Base-by-base conservation (phyloP, 2,113 vertebrate genomes). In the Dicentrarchus labrax region DNA sequence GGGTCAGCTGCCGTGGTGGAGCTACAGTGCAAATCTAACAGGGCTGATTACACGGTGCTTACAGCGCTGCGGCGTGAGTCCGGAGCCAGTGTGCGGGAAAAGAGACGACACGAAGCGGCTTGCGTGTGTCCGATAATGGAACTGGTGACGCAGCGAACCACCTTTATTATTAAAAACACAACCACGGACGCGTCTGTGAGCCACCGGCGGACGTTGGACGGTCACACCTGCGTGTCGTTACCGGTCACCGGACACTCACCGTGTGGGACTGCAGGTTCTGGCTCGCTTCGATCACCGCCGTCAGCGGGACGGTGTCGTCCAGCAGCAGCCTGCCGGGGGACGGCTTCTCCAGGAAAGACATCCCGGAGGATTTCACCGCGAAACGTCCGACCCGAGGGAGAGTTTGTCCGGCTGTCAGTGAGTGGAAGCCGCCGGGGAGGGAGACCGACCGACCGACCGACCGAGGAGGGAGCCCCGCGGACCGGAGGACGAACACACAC, bases 211-310 rank as follows among this genome's bases (percentile, higher is more conserved):
- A 4, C 1, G 10, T 45, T 30, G 68, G 1, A 50, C n/a, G 1
- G 19, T 8, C 3, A 6, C 47, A 11, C 17, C 0, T 0, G 2
- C 41, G 0, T 22, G 6, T 16, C 50, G 67, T 66, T 62, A 7
- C n/a, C n/a, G n/a, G n/a, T n/a, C n/a, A n/a, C n/a, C n/a, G n/a
- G n/a, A n/a, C n/a, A n/a, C n/a, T 95, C 94, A 98, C 98, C 96
- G 98, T 98, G 95, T 98, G 97, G 6, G 97, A 97, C 72, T 98
- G 97, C 48, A 98, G 93, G 89, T 94, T 98, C 95, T 98, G 98
- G 91, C 97, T 98, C 88, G 97, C 95, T 92, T 99, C 97, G 92
- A 99, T 98, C 86, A 96, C 91, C 72, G 97, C 97, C 72, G 95
- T 96, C 94, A 99, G 95, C 17, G 96, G 95, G 10, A 96, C 95